A percentile compares a stretch with the other conserved stretches of the same genome.
phyloP scores from a whole-genome alignment of 2,113 vertebrate genomes.

The Apaloderma vittatum region DNA sequence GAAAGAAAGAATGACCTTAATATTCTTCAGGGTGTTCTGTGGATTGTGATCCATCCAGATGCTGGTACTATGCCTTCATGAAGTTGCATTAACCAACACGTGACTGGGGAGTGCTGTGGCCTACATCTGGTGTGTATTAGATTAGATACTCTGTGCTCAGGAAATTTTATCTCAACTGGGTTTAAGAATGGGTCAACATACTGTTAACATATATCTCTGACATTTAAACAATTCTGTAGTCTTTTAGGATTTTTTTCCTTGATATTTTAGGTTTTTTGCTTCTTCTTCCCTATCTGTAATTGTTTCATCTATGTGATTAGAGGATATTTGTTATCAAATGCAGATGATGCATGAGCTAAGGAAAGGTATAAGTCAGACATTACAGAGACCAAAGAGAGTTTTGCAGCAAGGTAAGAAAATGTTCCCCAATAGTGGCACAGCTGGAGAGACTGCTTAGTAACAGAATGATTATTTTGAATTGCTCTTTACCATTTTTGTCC shows the following conservation, averaged over 20 bases:
- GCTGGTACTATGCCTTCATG: neutral
- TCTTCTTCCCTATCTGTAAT: neutral
- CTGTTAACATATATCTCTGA: neutral
- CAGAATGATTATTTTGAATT: neutral
- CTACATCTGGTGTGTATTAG: conserved; percentile 13
- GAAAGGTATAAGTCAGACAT: neutral
- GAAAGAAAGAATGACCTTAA: neutral
- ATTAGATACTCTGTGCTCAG: neutral
- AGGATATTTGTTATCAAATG: neutral
- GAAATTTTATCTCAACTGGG: conserved; percentile 1
- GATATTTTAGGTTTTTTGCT: neutral
- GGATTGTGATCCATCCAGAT: neutral
- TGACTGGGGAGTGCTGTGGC: neutral
- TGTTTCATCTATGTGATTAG: neutral
- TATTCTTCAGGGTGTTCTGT: neutral
- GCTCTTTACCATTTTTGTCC: neutral
- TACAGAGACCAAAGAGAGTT: neutral
- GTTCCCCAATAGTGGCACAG: neutral
- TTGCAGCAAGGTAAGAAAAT: neutral
- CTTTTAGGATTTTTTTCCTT: neutral
- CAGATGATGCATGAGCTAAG: neutral
- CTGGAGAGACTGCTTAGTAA: neutral
- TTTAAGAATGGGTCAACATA: conserved; percentile 13
- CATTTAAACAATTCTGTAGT: conserved; percentile 20
- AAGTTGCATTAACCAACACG: neutral